Base-by-base conservation (phyloP, 2,888 invertebrate genomes). In the Metopia argyrocephala region DNA sequence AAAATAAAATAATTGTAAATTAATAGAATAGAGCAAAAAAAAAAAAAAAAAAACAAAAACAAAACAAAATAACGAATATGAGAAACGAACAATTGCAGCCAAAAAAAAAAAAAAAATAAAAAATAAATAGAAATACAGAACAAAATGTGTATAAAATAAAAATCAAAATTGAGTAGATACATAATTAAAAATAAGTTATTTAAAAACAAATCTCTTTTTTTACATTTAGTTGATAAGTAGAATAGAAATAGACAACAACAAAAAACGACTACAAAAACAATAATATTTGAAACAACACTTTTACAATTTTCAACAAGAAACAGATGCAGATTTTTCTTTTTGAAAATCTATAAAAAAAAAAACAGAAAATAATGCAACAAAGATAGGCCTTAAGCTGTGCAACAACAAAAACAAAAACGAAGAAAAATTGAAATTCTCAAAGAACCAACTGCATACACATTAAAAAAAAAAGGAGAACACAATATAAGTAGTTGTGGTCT, bases 311-410 rank as follows among this genome's bases (percentile, higher is more conserved):
- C 50, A 70, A 61, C 28, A 46, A 21, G 45, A 31, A 54, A 25
- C 4, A 65, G 28, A 68, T 50, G 21, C 64, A 78, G 65, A 52
- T 27, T 31, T 28, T 31, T 31, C 12, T 31, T 38, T 1, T 15
- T 38, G 3, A 3, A 12, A 12, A 3, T 15, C 12, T 12, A 12
- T 31, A 12, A 12, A 0, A 15, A 12, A 12, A 2, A 23, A 46
- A 25, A 45, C n/a, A 45, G 38, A 45, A 15, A 61, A n/a, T n/a
- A n/a, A n/a, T 54, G 28, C 18, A 66, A 59, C 57, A 75, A 38
- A 74, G 68, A 74, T 68, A 74, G 69, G 78, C 71, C 78, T 54
- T 52, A 27, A 74, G 74, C 74, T 62, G 38, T 38, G 46, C 5
- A 56, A 66, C 27, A 46, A 46, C 2, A 56, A 12, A 56, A 25